Conservation (phyloP, 2,113 vertebrate species). For the Marcusenius ussheri region DNA sequence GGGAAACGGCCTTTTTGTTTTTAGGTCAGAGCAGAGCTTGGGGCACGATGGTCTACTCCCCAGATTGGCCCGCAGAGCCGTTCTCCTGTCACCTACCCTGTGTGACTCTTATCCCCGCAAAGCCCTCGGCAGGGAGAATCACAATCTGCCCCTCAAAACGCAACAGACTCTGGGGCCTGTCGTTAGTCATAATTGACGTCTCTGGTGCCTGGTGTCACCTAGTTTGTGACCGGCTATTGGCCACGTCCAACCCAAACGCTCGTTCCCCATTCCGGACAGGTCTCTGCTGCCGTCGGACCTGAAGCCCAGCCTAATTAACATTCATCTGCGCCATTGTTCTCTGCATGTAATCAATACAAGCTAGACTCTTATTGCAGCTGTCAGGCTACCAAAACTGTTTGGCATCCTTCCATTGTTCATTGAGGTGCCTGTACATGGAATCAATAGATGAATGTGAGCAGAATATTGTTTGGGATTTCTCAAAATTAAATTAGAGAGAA, state of each 20-base stretch:
- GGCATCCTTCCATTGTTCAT: background rate
- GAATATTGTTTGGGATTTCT: background rate
- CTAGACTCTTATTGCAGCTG: background rate
- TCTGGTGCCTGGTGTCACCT: background rate
- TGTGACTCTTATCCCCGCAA: background rate
- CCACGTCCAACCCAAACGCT: background rate
- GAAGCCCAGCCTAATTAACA: background rate
- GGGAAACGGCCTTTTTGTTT: background rate
- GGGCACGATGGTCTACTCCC: background rate
- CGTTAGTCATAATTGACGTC: background rate
- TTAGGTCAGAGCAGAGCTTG: background rate
- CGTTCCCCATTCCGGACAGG: background rate
- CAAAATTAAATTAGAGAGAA: background rate
- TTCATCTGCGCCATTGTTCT: background rate
- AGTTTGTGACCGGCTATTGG: background rate
- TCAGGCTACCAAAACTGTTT: background rate
- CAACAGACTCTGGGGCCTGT: background rate
- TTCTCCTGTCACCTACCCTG: background rate
- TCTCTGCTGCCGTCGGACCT: background rate
- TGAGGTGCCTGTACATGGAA: background rate
- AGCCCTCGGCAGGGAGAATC: background rate
- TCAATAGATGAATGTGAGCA: slow-evolving; percentile 8
- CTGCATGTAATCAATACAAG: background rate
- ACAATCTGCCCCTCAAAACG: background rate
- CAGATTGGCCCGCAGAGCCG: background rate